Conservation (phyloP, 2,888 invertebrate genomes). For the Hemistola chrysoprasaria region DNA sequence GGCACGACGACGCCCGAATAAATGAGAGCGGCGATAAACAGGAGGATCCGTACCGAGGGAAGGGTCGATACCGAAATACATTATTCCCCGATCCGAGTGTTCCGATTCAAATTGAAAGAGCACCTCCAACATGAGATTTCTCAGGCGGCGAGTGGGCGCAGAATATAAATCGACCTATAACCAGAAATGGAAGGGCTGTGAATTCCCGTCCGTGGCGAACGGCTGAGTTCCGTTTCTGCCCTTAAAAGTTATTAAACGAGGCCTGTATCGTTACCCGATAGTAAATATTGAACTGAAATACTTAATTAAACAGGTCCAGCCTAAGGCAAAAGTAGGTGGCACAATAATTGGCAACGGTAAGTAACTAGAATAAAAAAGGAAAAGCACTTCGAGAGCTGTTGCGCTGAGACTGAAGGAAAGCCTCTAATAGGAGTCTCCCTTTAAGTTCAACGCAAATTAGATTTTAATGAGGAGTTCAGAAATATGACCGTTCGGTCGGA, state of each 20-base stretch:
- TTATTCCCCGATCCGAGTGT: slow-evolving; percentile 82
- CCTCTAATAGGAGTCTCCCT: slow-evolving; percentile 42
- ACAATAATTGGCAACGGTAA: slow-evolving; percentile 24
- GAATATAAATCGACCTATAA: slow-evolving; percentile 82
- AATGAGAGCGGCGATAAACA: slow-evolving; percentile 81
- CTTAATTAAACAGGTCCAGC: slow-evolving; percentile 8
- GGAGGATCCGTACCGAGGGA: slow-evolving; percentile 76
- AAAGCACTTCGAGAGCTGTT: slow-evolving; percentile 31
- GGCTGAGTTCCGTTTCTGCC: slow-evolving; percentile 45
- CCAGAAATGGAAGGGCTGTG: slow-evolving; percentile 78
- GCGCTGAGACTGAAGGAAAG: slow-evolving; percentile 47
- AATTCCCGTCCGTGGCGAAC: slow-evolving; percentile 73
- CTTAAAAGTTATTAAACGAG: slow-evolving; percentile 43
- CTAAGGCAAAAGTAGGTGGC: too few relatives aligned
- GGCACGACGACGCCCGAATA: slow-evolving; percentile 80
- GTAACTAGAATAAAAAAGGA: slow-evolving; percentile 16
- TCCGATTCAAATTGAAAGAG: slow-evolving; percentile 83
- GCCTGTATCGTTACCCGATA: slow-evolving; percentile 26
- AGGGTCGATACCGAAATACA: slow-evolving; percentile 82
- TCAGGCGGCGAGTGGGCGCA: slow-evolving; percentile 80
- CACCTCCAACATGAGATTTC: slow-evolving; percentile 82
- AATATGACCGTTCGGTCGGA: slow-evolving; percentile 41
- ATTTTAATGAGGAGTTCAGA: slow-evolving; percentile 52
- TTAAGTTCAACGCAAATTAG: slow-evolving; percentile 55
- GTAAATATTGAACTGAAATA: slow-evolving; percentile 26